Percentiles rank a stretch among this genome's conserved stretches.
Evolutionary conservation across 2,797 vertebrate species (phyloP).

Genomic region (Hippocampus kuda): DNA sequence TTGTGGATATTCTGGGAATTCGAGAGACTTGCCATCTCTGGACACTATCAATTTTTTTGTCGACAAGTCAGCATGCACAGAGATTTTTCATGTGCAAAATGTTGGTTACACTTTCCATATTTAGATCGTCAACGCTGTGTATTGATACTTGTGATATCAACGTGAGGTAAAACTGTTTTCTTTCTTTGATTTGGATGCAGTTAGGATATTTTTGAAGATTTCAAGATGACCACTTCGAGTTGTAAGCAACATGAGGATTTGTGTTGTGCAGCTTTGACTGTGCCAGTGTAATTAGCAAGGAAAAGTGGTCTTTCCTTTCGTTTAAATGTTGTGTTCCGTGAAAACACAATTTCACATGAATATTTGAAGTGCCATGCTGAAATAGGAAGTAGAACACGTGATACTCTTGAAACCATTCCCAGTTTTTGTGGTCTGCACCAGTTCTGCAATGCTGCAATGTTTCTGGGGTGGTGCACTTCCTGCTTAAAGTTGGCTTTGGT

Average conservation of each 20-base stretch:
- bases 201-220: background rate
- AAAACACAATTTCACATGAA: background rate
- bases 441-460: conserved; percentile 1
- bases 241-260: background rate
- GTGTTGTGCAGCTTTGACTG: background rate
- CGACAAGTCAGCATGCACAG: too few species aligned
- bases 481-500: background rate
- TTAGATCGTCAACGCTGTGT: background rate
- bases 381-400: background rate
- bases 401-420: background rate
- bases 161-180: background rate
- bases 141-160: background rate
- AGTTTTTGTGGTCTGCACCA: background rate
- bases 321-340: background rate
- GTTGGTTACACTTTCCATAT: background rate
- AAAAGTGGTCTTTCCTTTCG: background rate
- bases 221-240: background rate
- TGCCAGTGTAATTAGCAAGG: background rate
- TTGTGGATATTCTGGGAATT: background rate
- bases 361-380: background rate
- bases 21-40: too few species aligned
- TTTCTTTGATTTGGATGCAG: background rate
- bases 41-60: too few species aligned
- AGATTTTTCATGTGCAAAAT: background rate
- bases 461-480: background rate